phyloP scores from a whole-genome alignment of 2,888 invertebrate genomes.

The Pardosa pseudoannulata region DNA sequence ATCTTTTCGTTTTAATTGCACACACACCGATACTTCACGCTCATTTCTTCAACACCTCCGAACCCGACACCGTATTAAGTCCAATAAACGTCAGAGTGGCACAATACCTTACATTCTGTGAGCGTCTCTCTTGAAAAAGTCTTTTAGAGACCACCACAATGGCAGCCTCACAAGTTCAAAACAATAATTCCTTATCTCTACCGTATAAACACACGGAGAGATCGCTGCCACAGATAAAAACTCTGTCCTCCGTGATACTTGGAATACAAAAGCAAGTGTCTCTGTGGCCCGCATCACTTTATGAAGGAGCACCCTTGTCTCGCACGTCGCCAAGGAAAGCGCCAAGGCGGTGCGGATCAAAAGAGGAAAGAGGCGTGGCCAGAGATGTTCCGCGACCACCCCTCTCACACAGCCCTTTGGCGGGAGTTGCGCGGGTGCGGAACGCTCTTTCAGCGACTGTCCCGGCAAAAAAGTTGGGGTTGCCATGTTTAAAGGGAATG shows the following conservation, averaged over 20 bases:
- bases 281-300: constrained; percentile 11
- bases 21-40: constrained; percentile 8
- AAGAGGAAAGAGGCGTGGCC: constrained; percentile 34
- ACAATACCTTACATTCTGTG: constrained; percentile 60
- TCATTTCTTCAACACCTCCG: constrained; percentile 43
- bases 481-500: background rate
- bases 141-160: constrained; percentile 55
- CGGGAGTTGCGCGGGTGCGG: constrained; percentile 49
- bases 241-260: constrained; percentile 34
- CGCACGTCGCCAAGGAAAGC: constrained; percentile 50
- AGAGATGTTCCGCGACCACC: constrained; percentile 27
- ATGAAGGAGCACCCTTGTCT: constrained; percentile 25
- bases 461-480: constrained; percentile 36
- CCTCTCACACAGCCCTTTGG: constrained; percentile 28
- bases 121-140: background rate
- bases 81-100: constrained; percentile 38
- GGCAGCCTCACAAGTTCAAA: constrained; percentile 39
- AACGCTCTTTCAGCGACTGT: constrained; percentile 40
- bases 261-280: constrained; percentile 31
- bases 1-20: background rate
- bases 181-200: constrained; percentile 68
- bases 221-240: constrained; percentile 45
- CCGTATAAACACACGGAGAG: constrained; percentile 28
- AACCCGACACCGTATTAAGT: constrained; percentile 54
- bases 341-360: constrained; percentile 33